Conservation (phyloP, 1,140 invertebrate species). For the Leptoteleia sp. region DNA sequence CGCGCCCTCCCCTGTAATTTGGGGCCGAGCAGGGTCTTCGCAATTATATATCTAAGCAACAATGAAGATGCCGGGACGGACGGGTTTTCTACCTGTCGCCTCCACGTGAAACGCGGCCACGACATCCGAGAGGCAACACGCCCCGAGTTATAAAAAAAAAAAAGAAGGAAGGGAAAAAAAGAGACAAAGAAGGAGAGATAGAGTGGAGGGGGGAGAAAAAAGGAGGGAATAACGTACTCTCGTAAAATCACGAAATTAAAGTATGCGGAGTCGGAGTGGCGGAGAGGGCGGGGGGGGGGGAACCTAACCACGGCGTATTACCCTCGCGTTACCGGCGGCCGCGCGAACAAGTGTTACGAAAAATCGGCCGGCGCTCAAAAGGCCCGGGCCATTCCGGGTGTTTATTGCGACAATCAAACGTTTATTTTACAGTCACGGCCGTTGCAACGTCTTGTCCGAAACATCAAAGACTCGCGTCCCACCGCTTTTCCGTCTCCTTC, state of each 20-base stretch:
- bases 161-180: no score
- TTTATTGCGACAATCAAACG: constrained; percentile 59
- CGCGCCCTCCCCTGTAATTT: constrained; percentile 49
- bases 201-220: no score
- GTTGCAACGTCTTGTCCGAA: constrained; percentile 31
- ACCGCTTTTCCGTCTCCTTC: no score
- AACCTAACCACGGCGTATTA: constrained; percentile 20
- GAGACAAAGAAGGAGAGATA: no score
- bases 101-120: constrained; percentile 14
- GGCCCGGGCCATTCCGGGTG: constrained; percentile 15
- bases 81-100: constrained; percentile 58
- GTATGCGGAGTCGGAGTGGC: constrained; percentile 47
- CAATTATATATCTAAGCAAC: constrained; percentile 46
- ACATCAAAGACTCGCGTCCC: constrained; percentile 42
- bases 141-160: constrained; percentile 51
- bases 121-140: constrained; percentile 37
- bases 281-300: no score
- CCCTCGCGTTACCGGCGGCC: background rate
- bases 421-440: constrained; percentile 41
- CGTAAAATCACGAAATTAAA: constrained; percentile 41
- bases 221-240: no score
- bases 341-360: constrained; percentile 17
- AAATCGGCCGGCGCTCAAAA: constrained; percentile 24
- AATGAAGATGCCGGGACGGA: constrained; percentile 45
- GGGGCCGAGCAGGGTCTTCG: background rate